Conservation (phyloP, 37 sponge, comb jelly and placozoan species). For the Bolinopsis microptera region DNA sequence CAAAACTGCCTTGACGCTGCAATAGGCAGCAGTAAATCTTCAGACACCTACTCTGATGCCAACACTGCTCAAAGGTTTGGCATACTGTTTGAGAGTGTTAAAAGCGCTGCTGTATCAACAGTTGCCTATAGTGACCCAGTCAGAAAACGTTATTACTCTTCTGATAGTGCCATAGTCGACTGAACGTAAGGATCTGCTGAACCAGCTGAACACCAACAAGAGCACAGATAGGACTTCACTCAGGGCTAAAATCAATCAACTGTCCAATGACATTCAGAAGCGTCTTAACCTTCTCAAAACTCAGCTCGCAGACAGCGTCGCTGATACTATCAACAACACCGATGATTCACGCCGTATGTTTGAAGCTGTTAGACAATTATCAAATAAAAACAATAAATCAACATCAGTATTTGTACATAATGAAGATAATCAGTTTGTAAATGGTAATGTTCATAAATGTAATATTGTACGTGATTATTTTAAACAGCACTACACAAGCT, state of each 20-base stretch:
- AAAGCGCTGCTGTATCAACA: not conserved
- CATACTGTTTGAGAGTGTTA: not conserved
- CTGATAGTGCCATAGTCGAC: not conserved
- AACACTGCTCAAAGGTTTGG: not conserved
- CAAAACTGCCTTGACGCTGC: not conserved
- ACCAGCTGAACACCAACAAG: not conserved
- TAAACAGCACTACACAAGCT: not conserved
- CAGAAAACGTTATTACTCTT: not conserved
- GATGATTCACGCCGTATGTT: constrained; percentile 10
- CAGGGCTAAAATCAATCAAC: not conserved
- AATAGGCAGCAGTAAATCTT: not conserved
- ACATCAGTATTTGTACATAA: not conserved
- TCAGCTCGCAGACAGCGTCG: not conserved
- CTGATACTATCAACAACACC: not conserved
- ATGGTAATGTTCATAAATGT: not conserved
- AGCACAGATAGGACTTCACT: not conserved
- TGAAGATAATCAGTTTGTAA: not conserved
- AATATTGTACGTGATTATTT: not conserved
- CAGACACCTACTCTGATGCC: not conserved
- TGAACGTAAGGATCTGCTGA: not conserved
- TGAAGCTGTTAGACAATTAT: not conserved
- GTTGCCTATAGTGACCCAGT: not conserved
- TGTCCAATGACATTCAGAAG: not conserved
- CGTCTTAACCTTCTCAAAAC: not conserved
- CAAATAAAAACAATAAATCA: not conserved